These are phyloP conservation scores for Gortyna flavago DNA, from an alignment of 2,888 invertebrate species.

Conservation along the genomic window DNA sequence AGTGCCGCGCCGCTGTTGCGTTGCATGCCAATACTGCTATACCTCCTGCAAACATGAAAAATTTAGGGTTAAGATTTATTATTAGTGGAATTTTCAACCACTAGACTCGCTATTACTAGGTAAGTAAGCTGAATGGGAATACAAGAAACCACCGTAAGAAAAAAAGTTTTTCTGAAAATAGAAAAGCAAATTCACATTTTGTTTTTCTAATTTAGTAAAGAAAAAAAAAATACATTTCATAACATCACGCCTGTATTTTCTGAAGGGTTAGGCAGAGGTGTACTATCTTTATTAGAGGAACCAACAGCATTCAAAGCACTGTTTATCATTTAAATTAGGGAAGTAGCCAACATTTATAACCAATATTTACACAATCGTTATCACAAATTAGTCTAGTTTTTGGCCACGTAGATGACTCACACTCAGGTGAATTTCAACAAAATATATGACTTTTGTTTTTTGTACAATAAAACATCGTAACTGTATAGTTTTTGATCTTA, in stretches of 20 bases:
- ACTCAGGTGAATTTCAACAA: conserved; percentile 44
- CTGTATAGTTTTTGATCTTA: conserved; percentile 25
- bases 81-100: not conserved
- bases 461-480: conserved; percentile 11
- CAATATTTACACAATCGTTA: conserved; percentile 30
- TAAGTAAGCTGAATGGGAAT: not conserved
- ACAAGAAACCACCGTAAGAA: not conserved
- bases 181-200: not conserved
- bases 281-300: not conserved
- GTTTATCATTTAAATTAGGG: not conserved
- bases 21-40: conserved; percentile 86
- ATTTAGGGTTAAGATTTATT: not conserved
- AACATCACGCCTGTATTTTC: no score
- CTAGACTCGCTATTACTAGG: not conserved
- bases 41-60: conserved; percentile 72
- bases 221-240: not conserved
- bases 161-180: not conserved
- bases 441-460: conserved; percentile 32
- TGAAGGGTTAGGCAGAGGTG: not conserved
- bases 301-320: not conserved
- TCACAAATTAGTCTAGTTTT: conserved; percentile 10
- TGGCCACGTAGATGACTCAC: conserved; percentile 16
- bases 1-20: conserved; percentile 82
- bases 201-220: not conserved
- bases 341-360: not conserved